phyloP scores from a whole-genome alignment of 2,888 invertebrate species.

The Sesia bembeciformis region DNA sequence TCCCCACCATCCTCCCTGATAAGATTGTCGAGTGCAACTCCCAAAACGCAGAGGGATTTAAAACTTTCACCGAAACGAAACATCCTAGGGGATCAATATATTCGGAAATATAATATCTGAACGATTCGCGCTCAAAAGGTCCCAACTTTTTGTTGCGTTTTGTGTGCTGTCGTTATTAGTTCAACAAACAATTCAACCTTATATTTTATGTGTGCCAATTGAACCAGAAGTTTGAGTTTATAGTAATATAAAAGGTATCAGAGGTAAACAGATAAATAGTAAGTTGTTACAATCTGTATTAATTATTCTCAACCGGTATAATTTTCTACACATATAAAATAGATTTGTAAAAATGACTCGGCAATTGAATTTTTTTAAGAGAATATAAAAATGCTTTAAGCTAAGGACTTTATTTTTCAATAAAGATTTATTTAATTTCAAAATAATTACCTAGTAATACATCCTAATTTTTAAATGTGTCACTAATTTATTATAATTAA shows the following conservation, averaged over 20 bases:
- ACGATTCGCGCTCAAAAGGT: conserved; percentile 41
- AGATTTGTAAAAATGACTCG: too few species aligned
- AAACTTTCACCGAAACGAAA: conserved; percentile 68
- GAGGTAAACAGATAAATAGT: background rate
- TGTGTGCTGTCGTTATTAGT: conserved; percentile 5
- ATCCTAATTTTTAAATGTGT: too few species aligned
- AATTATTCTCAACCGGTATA: too few species aligned
- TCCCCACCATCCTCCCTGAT: conserved; percentile 55
- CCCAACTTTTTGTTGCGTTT: conserved; percentile 7
- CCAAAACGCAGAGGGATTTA: conserved; percentile 70
- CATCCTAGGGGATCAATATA: conserved; percentile 69
- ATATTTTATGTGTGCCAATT: background rate
- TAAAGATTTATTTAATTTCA: too few species aligned
- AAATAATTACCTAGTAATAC: too few species aligned
- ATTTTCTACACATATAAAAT: too few species aligned
- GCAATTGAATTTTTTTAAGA: too few species aligned
- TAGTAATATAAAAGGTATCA: background rate
- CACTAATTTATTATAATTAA: too few species aligned
- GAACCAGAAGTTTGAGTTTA: background rate
- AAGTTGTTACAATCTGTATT: too few species aligned
- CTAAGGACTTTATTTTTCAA: too few species aligned
- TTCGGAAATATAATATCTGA: conserved; percentile 66
- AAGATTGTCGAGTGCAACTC: conserved; percentile 74
- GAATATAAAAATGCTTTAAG: too few species aligned
- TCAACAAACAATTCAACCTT: conserved; percentile 3